Evolutionary conservation across 2,113 vertebrate species (phyloP), one percentile per base, ranked within the genome.

Genomic region (Charadrius vociferus): DNA sequence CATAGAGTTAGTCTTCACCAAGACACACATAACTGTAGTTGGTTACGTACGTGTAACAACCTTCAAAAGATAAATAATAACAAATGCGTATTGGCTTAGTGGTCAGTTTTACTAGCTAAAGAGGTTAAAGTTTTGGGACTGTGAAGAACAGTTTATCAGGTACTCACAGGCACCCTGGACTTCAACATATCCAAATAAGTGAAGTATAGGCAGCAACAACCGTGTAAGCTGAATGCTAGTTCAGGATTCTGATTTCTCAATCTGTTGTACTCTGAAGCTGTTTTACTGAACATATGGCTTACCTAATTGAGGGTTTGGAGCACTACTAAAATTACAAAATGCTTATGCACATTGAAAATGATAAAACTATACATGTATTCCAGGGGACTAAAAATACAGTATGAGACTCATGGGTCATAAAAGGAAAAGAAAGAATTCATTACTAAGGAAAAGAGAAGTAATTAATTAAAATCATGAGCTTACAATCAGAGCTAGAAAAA

Each of bases 261-360:
- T 87, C 58, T 91, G 36, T 15, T 77, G 45, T 39, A 41, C 58
- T 68, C 47, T 81, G 70, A 81, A 94, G 32, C 34, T 61, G 39
- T 36, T 85, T 67, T 49, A 80, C 36, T 58, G 53, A 94, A 92
- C 81, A 79, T 94, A 87, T 88, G 74, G 66, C 36, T 97, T 43
- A 90, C 37, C 37, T 88, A 91, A 90, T 22, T 91, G 81, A 79
- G 90, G 87, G 41, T 77, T 88, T 96, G 93, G 84, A 88, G 27
- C 29, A 53, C 70, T 47, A 84, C 36, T 67, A 81, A 91, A 85
- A 82, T 45, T 23, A 43, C 62, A 72, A 93, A 82, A 61, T 34
- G 43, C 10, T 2, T 72, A 68, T 29, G 75, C 47, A 87, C n/a
- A 73, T 26, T 71, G n/a, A 88, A 90, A 93, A 92, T 43, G 2